phyloP scores from a whole-genome alignment of 2,113 vertebrate species.

The Catharus minimus region DNA sequence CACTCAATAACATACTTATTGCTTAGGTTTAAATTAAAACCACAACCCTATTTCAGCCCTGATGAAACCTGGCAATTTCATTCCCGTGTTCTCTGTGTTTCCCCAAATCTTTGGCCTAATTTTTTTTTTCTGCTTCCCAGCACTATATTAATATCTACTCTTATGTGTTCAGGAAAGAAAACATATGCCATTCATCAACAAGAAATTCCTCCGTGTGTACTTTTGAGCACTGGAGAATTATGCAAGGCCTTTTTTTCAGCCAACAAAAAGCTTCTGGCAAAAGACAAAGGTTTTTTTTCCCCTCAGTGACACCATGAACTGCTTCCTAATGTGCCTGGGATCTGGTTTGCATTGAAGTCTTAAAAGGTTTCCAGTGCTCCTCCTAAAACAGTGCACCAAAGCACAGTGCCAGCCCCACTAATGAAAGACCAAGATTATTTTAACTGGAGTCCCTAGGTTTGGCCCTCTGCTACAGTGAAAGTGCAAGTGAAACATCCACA shows the following conservation, averaged over 20 bases:
- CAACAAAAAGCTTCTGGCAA: conserved; percentile 21
- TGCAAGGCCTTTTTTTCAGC: not conserved
- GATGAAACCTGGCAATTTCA: not conserved
- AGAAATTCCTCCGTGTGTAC: not conserved
- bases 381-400: not conserved
- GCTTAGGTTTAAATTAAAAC: not conserved
- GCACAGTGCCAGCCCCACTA: not conserved
- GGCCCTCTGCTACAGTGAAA: not conserved
- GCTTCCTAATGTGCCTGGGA: not conserved
- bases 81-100: not conserved
- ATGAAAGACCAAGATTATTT: not conserved
- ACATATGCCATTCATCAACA: not conserved
- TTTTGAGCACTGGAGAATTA: not conserved
- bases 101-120: not conserved
- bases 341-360: not conserved
- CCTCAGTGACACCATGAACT: not conserved
- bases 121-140: not conserved
- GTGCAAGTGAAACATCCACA: not conserved
- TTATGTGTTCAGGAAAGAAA: not conserved
- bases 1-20: not conserved
- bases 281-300: not conserved
- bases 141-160: not conserved
- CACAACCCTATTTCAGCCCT: not conserved
- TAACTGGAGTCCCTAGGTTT: not conserved
- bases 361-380: not conserved